Base-by-base conservation (phyloP, 2,797 vertebrate species). In the Xiphophorus birchmanni region DNA sequence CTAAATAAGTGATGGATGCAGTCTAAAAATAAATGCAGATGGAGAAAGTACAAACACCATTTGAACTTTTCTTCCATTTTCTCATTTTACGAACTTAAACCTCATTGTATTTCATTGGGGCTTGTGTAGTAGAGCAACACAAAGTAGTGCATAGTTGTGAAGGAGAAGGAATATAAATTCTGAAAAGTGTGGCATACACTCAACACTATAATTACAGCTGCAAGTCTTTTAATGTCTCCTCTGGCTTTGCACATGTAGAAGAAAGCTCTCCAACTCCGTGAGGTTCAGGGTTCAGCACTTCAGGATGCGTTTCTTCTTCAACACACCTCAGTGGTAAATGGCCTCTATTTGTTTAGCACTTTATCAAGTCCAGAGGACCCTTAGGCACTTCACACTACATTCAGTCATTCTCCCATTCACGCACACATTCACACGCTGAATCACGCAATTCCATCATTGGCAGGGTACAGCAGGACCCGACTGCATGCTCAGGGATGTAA, bases 1-100 rank as follows among this genome's bases (percentile, higher is more conserved):
- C 89, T 90, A 86, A 88, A 94, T 93, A 94, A 95, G 89, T 89
- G 84, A 92, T 75, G 82, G 73, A 37, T 74, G 75, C 73, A 37
- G 42, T 29, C 26, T 10, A 37, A 76, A 79, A 72, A 80, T 75
- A 32, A 75, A 82, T 60, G 48, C 8, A 2, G 67, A 44, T 3
- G 8, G 67, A 44, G 6, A 69, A 71, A n/a, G 67, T 71, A 8
- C 5, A n/a, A 12, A 15, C 26, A 44, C 23, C 23, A 26, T 4
- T 12, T 69, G 10, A 69, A 69, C 65, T 26, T 42, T 69, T 42
- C 23, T 26, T 18, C 21, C 11, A 5, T 69, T 42, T 26, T 26
- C 37, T 69, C 37, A 69, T 23, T 69, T 69, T 69, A 42, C 3
- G 42, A 42, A 42, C 37, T 69, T 3, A 4, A 23, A 40, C 18